A percentile compares a stretch with the other conserved stretches of the same genome.
phyloP scores from a whole-genome alignment of 2,113 vertebrate genomes.

The Oplegnathus fasciatus region DNA sequence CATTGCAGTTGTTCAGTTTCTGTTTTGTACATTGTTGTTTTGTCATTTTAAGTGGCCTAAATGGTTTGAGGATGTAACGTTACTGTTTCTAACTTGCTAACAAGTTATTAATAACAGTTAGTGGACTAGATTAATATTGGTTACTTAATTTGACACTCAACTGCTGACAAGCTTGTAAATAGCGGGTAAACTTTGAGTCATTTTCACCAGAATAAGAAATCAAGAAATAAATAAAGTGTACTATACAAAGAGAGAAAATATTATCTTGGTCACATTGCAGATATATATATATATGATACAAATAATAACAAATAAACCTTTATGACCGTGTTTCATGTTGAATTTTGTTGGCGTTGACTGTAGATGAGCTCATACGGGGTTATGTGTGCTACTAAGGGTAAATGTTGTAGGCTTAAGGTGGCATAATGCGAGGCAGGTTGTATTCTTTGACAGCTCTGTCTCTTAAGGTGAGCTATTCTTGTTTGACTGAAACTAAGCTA shows the following conservation, averaged over 20 bases:
- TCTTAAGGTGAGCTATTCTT: slow-evolving; percentile 80
- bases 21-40: slow-evolving; percentile 9
- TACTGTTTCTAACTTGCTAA: slow-evolving; percentile 9
- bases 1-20: neutral
- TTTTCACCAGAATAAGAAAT: slow-evolving; percentile 15
- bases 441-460: slow-evolving; percentile 12
- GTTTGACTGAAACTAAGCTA: slow-evolving; percentile 79
- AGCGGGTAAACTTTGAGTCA: slow-evolving; percentile 12
- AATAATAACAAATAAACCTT: slow-evolving; percentile 23
- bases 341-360: slow-evolving; percentile 17
- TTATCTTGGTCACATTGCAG: slow-evolving; percentile 19
- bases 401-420: slow-evolving; percentile 6
- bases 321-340: slow-evolving; percentile 28
- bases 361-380: slow-evolving; percentile 1
- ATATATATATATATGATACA: slow-evolving; percentile 29
- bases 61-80: neutral
- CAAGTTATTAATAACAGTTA: neutral
- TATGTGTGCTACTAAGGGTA: slow-evolving; percentile 12
- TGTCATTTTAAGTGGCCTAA: slow-evolving; percentile 4
- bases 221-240: neutral
- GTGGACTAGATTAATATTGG: neutral
- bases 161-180: slow-evolving; percentile 42
- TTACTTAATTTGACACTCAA: neutral
- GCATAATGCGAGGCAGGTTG: slow-evolving; percentile 2
- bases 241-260: slow-evolving; percentile 21